phyloP scores from a whole-genome alignment of 2,113 vertebrate species.

The Varanus salvator region DNA sequence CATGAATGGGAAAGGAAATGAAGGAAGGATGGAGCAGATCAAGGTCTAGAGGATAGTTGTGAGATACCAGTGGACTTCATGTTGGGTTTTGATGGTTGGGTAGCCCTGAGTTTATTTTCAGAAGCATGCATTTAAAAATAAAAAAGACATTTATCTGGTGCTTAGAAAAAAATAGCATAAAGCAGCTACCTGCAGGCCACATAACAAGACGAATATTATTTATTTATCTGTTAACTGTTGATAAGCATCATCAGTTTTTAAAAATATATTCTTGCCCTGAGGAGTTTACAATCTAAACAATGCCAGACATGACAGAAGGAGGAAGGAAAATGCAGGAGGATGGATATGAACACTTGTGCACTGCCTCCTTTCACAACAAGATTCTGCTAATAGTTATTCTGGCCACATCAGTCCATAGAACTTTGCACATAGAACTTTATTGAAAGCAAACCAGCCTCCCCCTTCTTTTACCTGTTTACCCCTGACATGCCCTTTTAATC shows the following conservation, averaged over 20 bases:
- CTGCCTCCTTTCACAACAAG: not conserved
- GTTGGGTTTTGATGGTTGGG: not conserved
- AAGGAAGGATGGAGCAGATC: not conserved
- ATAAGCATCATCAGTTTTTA: no score
- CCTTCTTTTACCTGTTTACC: conserved; percentile 14
- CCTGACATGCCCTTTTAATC: conserved; percentile 2
- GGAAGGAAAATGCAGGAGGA: not conserved
- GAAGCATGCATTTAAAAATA: not conserved
- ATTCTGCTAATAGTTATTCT: not conserved
- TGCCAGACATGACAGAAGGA: not conserved
- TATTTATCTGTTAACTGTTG: not conserved
- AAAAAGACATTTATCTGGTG: not conserved
- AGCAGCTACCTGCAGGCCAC: not conserved
- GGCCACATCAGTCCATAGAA: not conserved
- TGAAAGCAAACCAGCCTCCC: not conserved
- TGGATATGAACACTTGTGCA: not conserved
- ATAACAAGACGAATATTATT: not conserved
- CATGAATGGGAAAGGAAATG: not conserved
- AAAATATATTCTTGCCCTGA: not conserved
- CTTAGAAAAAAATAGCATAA: not conserved
- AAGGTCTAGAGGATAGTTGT: not conserved
- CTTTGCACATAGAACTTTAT: not conserved
- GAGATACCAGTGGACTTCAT: not conserved
- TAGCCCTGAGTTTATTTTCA: not conserved
- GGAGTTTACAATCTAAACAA: not conserved